These are phyloP conservation scores for Poecilia latipinna DNA, from an alignment of 2,113 vertebrate genomes.

Conservation along the genomic window DNA sequence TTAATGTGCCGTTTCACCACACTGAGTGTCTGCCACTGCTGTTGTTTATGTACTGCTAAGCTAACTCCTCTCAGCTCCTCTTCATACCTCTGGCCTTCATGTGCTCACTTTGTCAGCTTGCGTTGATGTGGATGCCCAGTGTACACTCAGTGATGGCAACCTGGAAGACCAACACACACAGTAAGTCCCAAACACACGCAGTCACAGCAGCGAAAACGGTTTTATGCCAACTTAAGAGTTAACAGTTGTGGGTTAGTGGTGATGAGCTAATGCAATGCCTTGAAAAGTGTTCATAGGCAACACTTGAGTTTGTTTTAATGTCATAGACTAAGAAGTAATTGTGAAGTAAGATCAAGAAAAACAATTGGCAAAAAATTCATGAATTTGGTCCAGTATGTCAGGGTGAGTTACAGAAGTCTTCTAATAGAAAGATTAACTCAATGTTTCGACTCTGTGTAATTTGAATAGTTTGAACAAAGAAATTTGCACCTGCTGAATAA, in stretches of 20 bases:
- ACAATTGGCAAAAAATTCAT: no score
- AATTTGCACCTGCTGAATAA: neutral
- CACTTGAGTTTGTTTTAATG: neutral
- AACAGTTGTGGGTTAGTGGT: neutral
- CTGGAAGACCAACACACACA: constrained; percentile 70
- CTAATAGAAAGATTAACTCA: no score
- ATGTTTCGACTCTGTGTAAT: no score
- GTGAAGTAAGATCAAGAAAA: neutral
- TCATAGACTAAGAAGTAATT: neutral
- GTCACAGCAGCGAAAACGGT: constrained; percentile 19
- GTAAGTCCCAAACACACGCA: constrained; percentile 62
- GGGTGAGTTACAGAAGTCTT: no score
- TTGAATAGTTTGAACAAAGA: neutral
- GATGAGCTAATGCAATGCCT: no score
- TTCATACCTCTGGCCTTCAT: constrained; percentile 2
- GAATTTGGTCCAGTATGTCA: no score
- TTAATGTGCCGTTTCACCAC: neutral
- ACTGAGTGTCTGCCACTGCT: neutral
- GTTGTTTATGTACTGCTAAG: constrained; percentile 3
- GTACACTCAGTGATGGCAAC: constrained; percentile 55
- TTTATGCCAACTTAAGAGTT: no score
- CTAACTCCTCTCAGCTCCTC: neutral
- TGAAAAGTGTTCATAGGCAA: neutral
- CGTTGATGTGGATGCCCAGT: constrained; percentile 40
- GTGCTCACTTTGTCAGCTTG: constrained; percentile 51